Evolutionary conservation across 2,888 invertebrate genomes (phyloP).

Genomic region (Phalera bucephala): DNA sequence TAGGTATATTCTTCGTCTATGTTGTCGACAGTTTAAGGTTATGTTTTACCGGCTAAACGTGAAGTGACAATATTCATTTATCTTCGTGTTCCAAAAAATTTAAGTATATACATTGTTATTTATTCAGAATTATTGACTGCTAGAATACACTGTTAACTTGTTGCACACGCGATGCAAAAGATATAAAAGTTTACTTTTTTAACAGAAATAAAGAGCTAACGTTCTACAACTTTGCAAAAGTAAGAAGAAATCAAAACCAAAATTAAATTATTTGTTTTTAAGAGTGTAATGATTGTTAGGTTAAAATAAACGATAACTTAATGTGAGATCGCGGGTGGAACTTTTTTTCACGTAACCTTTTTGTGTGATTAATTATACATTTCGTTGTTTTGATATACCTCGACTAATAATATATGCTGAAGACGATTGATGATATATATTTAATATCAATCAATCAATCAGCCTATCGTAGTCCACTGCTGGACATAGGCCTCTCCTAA

Average conservation of each 20-base stretch:
- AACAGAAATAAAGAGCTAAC: conserved; percentile 9
- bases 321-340: conserved; percentile 14
- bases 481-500: no score
- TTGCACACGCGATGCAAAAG: conserved; percentile 18
- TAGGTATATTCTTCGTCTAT: no score
- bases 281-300: conserved; percentile 7
- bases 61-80: conserved; percentile 11
- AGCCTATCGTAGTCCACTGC: no score
- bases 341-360: conserved; percentile 11
- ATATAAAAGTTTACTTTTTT: no score
- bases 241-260: conserved; percentile 14
- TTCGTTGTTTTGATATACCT: conserved; percentile 5
- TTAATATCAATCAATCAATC: no score
- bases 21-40: no score
- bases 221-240: conserved; percentile 13
- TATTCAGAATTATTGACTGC: conserved; percentile 9
- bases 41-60: conserved; percentile 4
- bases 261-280: conserved; percentile 8
- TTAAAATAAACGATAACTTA: conserved; percentile 12
- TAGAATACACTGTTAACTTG: conserved; percentile 10
- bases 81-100: conserved; percentile 6
- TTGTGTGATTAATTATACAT: conserved; percentile 9
- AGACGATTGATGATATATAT: conserved; percentile 10
- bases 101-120: conserved; percentile 10
- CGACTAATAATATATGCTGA: conserved; percentile 6